phyloP scores from a whole-genome alignment of 2,113 vertebrate species.

The Trichechus manatus region DNA sequence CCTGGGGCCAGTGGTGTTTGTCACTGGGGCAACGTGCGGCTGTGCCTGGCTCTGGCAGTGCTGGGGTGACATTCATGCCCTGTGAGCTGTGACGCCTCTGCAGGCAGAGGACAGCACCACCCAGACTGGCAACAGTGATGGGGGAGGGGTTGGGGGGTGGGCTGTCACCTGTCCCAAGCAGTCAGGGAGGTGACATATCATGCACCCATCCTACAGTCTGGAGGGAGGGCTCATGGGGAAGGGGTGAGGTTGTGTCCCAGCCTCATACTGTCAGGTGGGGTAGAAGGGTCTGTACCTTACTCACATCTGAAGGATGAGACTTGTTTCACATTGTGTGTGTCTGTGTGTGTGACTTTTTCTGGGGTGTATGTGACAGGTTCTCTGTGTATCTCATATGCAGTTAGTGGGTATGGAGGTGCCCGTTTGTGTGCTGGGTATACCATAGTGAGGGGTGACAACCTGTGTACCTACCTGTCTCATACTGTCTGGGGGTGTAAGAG shows the following conservation, averaged over 20 bases:
- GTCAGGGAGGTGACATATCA: neutral
- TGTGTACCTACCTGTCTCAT: neutral
- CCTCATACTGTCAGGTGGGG: neutral
- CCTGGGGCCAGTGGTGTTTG: constrained; percentile 79
- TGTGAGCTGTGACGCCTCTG: constrained; percentile 83
- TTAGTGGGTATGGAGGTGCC: neutral
- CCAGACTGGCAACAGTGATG: constrained; percentile 44
- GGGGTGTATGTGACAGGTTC: neutral
- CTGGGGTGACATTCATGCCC: constrained; percentile 84
- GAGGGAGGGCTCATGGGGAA: neutral
- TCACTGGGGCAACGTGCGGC: constrained; percentile 78
- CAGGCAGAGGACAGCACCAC: constrained; percentile 79
- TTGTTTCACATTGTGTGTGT: neutral
- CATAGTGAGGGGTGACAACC: neutral
- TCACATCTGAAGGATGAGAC: neutral
- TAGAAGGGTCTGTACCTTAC: neutral
- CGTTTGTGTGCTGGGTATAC: neutral
- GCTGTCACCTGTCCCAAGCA: constrained; percentile 67
- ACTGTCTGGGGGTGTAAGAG: neutral
- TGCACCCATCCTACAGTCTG: neutral
- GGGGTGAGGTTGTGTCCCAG: neutral
- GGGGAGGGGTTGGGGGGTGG: constrained; percentile 17
- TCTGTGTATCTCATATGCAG: neutral
- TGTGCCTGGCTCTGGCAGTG: constrained; percentile 71
- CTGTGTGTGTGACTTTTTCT: neutral